These are phyloP conservation scores for Actinostola sp. DNA, from an alignment of 92 coral and sea anemone genomes.

Conservation along the genomic window DNA sequence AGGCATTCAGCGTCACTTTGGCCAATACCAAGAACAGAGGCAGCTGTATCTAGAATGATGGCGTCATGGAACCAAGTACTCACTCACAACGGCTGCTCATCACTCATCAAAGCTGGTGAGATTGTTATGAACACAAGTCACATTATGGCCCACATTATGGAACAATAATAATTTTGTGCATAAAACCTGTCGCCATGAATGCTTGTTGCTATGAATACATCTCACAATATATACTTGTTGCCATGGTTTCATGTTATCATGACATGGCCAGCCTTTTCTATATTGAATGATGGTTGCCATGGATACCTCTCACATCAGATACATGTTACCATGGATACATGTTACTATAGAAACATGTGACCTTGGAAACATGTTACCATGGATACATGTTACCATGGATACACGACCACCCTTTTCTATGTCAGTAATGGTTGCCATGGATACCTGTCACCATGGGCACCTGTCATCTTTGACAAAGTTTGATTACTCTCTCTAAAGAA, in stretches of 20 bases:
- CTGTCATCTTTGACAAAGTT: no score
- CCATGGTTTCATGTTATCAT: neutral
- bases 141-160: no score
- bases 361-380: no score
- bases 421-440: no score
- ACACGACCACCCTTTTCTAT: no score
- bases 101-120: constrained; percentile 79
- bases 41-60: constrained; percentile 78
- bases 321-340: no score
- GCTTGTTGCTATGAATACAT: no score
- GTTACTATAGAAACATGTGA: neutral
- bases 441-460: no score
- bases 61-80: constrained; percentile 77
- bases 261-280: no score
- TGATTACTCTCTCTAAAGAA: neutral
- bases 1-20: constrained; percentile 98
- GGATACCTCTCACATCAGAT: neutral
- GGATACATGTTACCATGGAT: no score
- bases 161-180: no score
- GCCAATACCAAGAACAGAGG: constrained; percentile 86
- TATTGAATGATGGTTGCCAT: neutral
- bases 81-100: constrained; percentile 83
- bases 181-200: no score
- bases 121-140: neutral
- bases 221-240: neutral